Percentiles rank a stretch among this genome's conserved stretches.
These are phyloP conservation scores for Mesitornis unicolor DNA, from an alignment of 2,113 vertebrate genomes.

Conservation along the genomic window DNA sequence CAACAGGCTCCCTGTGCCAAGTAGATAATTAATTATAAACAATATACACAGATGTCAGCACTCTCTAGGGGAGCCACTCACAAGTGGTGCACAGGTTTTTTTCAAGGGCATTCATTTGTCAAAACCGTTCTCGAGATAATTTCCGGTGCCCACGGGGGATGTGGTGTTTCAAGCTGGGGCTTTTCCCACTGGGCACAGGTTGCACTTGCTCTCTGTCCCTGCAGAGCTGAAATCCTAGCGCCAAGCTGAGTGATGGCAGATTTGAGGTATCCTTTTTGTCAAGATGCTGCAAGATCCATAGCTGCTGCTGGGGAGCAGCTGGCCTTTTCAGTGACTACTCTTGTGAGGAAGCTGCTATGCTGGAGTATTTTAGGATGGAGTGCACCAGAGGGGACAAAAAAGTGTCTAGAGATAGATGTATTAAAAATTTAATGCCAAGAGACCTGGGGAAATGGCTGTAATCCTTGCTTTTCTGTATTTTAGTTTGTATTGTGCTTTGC, in stretches of 20 bases:
- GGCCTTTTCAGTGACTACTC: not conserved
- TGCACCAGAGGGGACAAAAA: not conserved
- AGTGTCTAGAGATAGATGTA: not conserved
- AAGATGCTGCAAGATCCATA: not conserved
- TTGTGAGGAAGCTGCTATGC: not conserved
- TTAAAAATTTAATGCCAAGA: not conserved
- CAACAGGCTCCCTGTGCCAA: not conserved
- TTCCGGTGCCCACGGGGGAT: not conserved
- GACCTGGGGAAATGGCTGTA: not conserved
- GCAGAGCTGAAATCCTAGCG: fast-evolving
- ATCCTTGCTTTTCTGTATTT: not conserved
- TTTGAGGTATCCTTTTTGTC: not conserved
- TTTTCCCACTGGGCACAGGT: fast-evolving
- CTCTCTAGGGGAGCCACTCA: not conserved
- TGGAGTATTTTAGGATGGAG: not conserved
- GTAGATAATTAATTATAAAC: not conserved
- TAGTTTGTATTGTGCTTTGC: not conserved
- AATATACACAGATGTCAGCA: not conserved
- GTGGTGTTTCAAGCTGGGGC: not conserved
- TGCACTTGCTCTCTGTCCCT: not conserved
- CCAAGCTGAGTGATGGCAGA: fast-evolving
- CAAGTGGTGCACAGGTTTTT: not conserved
- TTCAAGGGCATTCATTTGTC: slow-evolving; percentile 8
- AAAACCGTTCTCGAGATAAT: not conserved
- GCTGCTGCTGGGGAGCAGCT: not conserved